Base-by-base conservation (phyloP, 35 echinoderm and acorn worm species). In the Anneissia japonica region DNA sequence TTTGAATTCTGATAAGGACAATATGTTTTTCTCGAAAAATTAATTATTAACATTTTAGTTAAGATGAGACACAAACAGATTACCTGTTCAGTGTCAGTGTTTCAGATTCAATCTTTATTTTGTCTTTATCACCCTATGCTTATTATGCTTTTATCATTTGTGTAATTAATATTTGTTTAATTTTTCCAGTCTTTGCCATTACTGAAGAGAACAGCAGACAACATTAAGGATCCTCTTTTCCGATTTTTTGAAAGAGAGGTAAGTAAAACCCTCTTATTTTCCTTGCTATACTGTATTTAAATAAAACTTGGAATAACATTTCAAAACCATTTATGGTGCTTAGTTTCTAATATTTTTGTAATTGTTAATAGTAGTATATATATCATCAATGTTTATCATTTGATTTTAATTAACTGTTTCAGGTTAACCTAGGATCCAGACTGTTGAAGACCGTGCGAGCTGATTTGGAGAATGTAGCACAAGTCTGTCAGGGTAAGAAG, bases 241-340 rank as follows among this genome's bases (percentile, higher is more conserved):
- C 75, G 94, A 74, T 97, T 93, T 85, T 97, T 97, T 88, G 94
- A 97, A 82, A 91, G 94, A 88, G 94, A 97, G 91, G 91, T 94
- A 72, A 91, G 89, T 46, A 37, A 0, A 78, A 32, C 30, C 3
- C 35, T 12, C 17, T 78, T 12, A 30, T 29, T 32, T 78, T 29
- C 35, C 16, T 72, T 29, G 35, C 0, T n/a, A 72, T 13, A 13
- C 55, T 72, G n/a, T 72, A n/a, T 72, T n/a, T 13, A 13, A 13
- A 72, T n/a, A 72, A 72, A 72, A n/a, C n/a, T 16, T n/a, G 13
- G n/a, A 72, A 72, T 13, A 16, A 72, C 55, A 16, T n/a, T n/a
- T n/a, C n/a, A n/a, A n/a, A n/a, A n/a, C n/a, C n/a, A n/a, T n/a
- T n/a, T n/a, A n/a, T n/a, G n/a, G n/a, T n/a, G n/a, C n/a, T n/a